Evolutionary conservation across 2,797 vertebrate species (phyloP), one percentile per base, ranked within the genome.

Genomic region (Sciurus vulgaris): DNA sequence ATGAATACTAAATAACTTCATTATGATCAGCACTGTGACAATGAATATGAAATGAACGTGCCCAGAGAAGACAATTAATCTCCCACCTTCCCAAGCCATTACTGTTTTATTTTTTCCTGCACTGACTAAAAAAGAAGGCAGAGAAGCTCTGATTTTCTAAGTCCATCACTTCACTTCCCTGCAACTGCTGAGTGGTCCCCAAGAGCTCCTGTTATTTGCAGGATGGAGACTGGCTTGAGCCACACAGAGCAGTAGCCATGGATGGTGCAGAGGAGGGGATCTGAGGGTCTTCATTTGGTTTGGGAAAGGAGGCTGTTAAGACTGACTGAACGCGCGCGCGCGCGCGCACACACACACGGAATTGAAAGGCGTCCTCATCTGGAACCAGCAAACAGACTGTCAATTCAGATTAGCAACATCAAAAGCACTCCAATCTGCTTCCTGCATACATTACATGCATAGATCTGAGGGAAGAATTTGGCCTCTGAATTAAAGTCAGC

Each of bases 1-100:
- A 2, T 92, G 97, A 98, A 98, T 97, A 61, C 88, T 72, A 96
- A 98, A 97, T 92, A 89, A 96, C 95, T 97, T 97, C 94, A 93
- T 97, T 97, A 97, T 0, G 12, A 92, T 96, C 95, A 95, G 70
- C 15, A 38, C 73, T 73, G 92, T 90, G 95, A 96, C 95, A 96
- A 95, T 0, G 3, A 95, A 97, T 96, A 96, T 7, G 6, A 98
- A 98, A 94, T 1, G 47, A 97, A 95, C 72, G 87, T 86, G 74
- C 95, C 92, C 96, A 24, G 86, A 67, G 93, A 97, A 97, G 94
- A 87, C 89, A 97, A 98, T 97, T 97, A 98, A 96, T 98, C 91
- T 81, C 49, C 76, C 88, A 88, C 94, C 84, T 95, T 89, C 93
- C 94, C 67, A 67, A 93, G 90, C 89, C 93, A 88, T 78, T 91